phyloP scores from a whole-genome alignment of 2,113 vertebrate species.

The Dromiciops gliroides region DNA sequence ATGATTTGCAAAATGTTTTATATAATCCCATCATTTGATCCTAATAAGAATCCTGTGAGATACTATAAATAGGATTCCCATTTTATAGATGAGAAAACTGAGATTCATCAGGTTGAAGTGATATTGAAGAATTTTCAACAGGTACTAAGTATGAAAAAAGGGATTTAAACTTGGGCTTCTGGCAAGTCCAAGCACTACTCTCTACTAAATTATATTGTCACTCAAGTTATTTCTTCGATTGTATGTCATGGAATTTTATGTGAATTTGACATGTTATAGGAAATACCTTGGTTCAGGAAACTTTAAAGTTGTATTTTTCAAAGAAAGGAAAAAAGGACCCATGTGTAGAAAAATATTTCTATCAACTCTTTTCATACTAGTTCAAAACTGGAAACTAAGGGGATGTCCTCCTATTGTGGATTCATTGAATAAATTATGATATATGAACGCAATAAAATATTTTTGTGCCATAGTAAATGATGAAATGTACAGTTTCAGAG shows the following conservation, averaged over 20 bases:
- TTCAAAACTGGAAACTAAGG: no score
- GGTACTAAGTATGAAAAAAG: neutral
- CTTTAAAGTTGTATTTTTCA: neutral
- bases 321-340: neutral
- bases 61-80: neutral
- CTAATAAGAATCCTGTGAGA: neutral
- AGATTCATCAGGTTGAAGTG: neutral
- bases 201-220: neutral
- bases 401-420: no score
- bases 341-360: neutral
- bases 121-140: no score
- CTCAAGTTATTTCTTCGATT: neutral
- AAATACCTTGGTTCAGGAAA: neutral
- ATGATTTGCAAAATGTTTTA: neutral
- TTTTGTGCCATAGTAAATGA: no score
- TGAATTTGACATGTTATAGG: neutral
- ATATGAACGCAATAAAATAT: no score
- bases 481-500: no score
- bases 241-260: neutral
- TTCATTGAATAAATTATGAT: no score
- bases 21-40: neutral
- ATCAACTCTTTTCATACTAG: neutral
- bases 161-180: neutral
- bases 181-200: neutral
- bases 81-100: neutral